Evolutionary conservation across 2,888 invertebrate species (phyloP).

Genomic region (Phlogophora meticulosa): DNA sequence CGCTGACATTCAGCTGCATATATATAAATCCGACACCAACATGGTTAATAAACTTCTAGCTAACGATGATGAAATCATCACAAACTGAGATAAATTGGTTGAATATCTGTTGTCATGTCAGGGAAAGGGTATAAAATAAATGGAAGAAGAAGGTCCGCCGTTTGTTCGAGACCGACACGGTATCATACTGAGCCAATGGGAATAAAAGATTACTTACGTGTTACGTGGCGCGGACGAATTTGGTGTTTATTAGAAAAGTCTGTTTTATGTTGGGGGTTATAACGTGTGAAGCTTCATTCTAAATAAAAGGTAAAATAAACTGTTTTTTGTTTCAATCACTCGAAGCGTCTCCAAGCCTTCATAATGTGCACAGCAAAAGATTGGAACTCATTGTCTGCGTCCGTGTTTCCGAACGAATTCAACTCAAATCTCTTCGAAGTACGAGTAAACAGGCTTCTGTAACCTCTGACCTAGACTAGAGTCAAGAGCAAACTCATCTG

Average conservation of each 20-base stretch:
- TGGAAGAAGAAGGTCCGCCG: conserved; percentile 21
- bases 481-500: too few species aligned
- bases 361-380: too few species aligned
- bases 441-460: too few species aligned
- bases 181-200: conserved; percentile 37
- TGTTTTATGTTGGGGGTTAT: neutral
- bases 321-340: neutral
- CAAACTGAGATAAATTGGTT: conserved; percentile 24
- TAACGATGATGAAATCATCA: too few species aligned
- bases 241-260: conserved; percentile 25
- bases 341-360: too few species aligned
- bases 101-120: conserved; percentile 42
- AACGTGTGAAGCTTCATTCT: neutral
- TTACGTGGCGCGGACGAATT: neutral
- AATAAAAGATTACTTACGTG: conserved; percentile 55
- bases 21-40: too few species aligned
- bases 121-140: conserved; percentile 52
- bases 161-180: conserved; percentile 35
- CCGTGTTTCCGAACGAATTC: too few species aligned
- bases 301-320: neutral
- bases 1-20: too few species aligned
- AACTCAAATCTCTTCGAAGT: too few species aligned
- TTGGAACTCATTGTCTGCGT: too few species aligned
- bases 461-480: too few species aligned
- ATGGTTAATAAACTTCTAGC: too few species aligned